Conservation (phyloP, 2,113 vertebrate genomes). For the Rhinolophus ferrumequinum region DNA sequence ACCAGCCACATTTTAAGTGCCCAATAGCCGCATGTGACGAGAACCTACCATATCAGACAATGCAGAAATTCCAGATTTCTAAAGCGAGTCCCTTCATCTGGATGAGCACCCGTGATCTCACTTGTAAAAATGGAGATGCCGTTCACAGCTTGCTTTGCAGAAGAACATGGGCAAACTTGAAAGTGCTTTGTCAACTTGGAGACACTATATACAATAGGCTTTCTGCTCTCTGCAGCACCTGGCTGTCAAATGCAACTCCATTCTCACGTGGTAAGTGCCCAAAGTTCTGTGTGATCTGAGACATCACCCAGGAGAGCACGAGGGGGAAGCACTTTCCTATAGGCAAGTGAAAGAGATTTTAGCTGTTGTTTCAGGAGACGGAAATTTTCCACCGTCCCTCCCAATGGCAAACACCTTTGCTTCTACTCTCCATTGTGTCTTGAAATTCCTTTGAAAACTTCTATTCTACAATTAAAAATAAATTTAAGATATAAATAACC, state of each 20-base stretch:
- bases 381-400: background rate
- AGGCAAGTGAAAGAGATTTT: background rate
- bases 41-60: background rate
- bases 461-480: background rate
- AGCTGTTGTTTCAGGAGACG: background rate
- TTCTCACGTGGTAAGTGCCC: background rate
- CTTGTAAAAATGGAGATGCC: background rate
- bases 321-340: background rate
- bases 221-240: background rate
- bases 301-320: background rate
- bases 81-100: background rate
- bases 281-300: background rate
- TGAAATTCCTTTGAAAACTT: constrained; percentile 16
- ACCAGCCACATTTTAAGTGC: background rate
- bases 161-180: constrained; percentile 27
- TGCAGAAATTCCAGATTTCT: background rate
- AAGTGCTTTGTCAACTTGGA: background rate
- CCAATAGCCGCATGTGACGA: background rate
- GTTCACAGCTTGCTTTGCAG: background rate
- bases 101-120: background rate
- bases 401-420: background rate
- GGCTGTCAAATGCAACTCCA: background rate
- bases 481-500: background rate
- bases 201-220: background rate
- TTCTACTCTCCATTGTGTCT: background rate